Evolutionary conservation across 2,797 vertebrate genomes (phyloP), one percentile per base, ranked within the genome.

Genomic region (Ctenopoma kingsleyae): DNA sequence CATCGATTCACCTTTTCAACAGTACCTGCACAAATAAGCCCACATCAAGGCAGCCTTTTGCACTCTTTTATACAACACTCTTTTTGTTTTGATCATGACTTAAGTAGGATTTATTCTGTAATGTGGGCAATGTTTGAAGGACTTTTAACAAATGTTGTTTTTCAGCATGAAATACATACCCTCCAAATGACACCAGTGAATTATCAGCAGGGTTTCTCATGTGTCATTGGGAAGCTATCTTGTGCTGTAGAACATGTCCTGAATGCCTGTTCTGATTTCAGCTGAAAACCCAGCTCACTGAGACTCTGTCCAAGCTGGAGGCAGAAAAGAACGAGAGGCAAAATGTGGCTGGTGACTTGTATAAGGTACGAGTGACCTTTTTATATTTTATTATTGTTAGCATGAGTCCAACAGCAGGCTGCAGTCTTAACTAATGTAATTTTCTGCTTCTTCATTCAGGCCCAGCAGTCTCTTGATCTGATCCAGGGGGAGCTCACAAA

Each of bases 401-500:
- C 61, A 6, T 13, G 6, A 5, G 3, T 52, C 17, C 8, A 59
- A 41, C n/a, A 54, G 4, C 5, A 27, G 15, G 15, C 32, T 25
- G 20, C 4, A 2, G 17, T 56, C 27, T 44, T 71, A 69, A 74
- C 54, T 32, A 56, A 30, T 20, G 12, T 27, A 44, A 59, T 17
- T 35, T 47, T 60, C 1, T 64, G 43, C 1, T 48, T 19, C 32
- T 74, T 60, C 5, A 12, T 76, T 0, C 79, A 99, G 98, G 98
- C 97, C 53, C 97, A 99, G 88, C 96, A 97, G 88, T 98, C 96
- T 69, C 87, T 99, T 86, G 96, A 97, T 80, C 91, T 95, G 83
- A 97, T 99, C 51, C 97, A 98, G 88, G 95, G 92, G 56, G 96
- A 98, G 92, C 95, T 99, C 67, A 93, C 95, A 13, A 97, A 96